These are phyloP conservation scores for Slavum lentiscoides DNA, from an alignment of 2,888 invertebrate species.

Conservation along the genomic window DNA sequence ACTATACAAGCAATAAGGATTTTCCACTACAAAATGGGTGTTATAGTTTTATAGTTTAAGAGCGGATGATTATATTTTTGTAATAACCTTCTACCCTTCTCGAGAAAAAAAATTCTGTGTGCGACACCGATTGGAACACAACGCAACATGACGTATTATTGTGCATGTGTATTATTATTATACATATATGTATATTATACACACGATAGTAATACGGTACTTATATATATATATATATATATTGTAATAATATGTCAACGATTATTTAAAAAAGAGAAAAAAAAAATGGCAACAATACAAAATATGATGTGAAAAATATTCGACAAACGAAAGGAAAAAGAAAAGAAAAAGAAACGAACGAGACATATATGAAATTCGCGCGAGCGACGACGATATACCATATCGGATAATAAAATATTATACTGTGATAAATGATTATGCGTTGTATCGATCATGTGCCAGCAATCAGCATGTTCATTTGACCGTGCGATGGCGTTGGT, in stretches of 20 bases:
- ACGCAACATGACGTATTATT: too few relatives aligned
- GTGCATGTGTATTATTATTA: too few relatives aligned
- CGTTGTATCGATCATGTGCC: not conserved
- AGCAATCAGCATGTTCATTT: conserved; percentile 15
- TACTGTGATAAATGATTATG: not conserved
- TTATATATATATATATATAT: not conserved
- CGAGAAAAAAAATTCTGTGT: too few relatives aligned
- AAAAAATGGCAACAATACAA: not conserved
- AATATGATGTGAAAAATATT: too few relatives aligned
- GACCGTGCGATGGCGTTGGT: conserved; percentile 10
- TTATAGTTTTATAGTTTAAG: too few relatives aligned
- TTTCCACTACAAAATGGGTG: too few relatives aligned
- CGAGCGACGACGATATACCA: not conserved
- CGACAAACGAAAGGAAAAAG: not conserved
- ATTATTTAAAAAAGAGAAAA: not conserved
- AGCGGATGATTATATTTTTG: too few relatives aligned
- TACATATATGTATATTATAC: not conserved
- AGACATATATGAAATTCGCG: not conserved
- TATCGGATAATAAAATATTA: not conserved
- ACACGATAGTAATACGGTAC: not conserved
- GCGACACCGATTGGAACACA: too few relatives aligned
- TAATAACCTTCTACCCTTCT: too few relatives aligned
- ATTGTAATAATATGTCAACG: not conserved
- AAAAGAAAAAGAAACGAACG: not conserved
- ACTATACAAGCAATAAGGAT: too few relatives aligned